These are phyloP conservation scores for Yponomeuta evonymella DNA, from an alignment of 2,888 invertebrate genomes.

Conservation along the genomic window DNA sequence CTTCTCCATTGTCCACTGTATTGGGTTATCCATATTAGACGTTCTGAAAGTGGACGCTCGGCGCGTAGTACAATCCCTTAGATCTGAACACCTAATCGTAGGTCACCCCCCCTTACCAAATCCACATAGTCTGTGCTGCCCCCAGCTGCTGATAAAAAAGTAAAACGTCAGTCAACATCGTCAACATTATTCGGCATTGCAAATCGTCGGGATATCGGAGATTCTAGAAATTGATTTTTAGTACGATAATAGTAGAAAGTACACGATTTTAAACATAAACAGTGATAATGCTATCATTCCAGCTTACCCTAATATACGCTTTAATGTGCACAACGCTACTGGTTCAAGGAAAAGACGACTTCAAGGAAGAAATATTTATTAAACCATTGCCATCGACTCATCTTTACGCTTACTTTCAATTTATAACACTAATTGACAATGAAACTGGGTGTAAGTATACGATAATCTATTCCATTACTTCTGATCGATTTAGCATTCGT, in stretches of 20 bases:
- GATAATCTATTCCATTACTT: neutral
- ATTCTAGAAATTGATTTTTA: too few relatives aligned
- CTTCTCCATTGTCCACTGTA: too few relatives aligned
- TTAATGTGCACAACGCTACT: neutral
- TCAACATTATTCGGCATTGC: too few relatives aligned
- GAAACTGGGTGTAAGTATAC: conserved; percentile 77
- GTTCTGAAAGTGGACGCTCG: too few relatives aligned
- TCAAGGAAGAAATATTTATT: conserved; percentile 91
- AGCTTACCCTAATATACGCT: neutral
- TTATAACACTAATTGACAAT: conserved; percentile 85
- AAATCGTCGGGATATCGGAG: too few relatives aligned
- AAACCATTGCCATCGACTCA: conserved; percentile 90
- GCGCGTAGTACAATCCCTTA: too few relatives aligned
- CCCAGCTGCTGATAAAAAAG: too few relatives aligned
- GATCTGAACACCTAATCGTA: too few relatives aligned
- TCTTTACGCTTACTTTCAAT: conserved; percentile 93
- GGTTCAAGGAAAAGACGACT: conserved; percentile 77
- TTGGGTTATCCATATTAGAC: too few relatives aligned
- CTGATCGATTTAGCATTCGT: neutral
- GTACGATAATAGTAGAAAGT: neutral
- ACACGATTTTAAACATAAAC: neutral
- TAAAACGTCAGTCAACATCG: too few relatives aligned
- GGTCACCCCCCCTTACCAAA: too few relatives aligned
- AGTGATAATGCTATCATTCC: neutral
- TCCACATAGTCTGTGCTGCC: too few relatives aligned